Percentiles rank a stretch among this genome's conserved stretches.
Evolutionary conservation across 92 coral and sea anemone genomes (phyloP).

Genomic region (Umimayanthus kanabou): DNA sequence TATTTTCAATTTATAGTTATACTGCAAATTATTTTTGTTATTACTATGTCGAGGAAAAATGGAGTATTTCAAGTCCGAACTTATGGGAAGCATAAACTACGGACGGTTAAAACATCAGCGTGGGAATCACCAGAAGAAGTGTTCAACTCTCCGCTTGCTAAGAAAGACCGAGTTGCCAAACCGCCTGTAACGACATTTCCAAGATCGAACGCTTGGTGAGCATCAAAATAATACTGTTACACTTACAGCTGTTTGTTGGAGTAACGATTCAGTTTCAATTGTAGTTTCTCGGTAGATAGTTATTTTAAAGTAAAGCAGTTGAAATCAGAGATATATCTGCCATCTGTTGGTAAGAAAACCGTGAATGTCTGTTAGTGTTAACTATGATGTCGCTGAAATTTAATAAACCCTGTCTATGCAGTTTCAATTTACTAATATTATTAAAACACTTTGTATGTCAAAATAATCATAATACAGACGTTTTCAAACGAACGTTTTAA

Average conservation of each 20-base stretch:
- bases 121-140: constrained; percentile 74
- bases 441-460: too few relatives aligned
- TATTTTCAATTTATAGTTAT: background rate
- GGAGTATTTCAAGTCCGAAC: constrained; percentile 63
- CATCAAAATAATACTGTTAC: background rate
- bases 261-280: too few relatives aligned
- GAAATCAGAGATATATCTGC: too few relatives aligned
- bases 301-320: too few relatives aligned
- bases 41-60: constrained; percentile 62
- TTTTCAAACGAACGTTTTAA: too few relatives aligned
- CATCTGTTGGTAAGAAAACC: too few relatives aligned
- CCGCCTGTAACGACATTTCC: constrained; percentile 39
- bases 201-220: constrained; percentile 46
- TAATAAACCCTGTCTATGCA: too few relatives aligned
- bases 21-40: background rate
- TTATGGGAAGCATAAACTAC: constrained; percentile 82
- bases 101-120: constrained; percentile 72
- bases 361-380: too few relatives aligned
- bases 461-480: too few relatives aligned
- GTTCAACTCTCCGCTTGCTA: constrained; percentile 34
- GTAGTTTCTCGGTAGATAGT: too few relatives aligned
- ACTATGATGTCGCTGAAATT: too few relatives aligned
- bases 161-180: constrained; percentile 24
- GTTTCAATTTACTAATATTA: too few relatives aligned
- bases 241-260: background rate